These are phyloP conservation scores for Sepioteuthis lessoniana DNA, from an alignment of 2,888 invertebrate genomes.

Conservation along the genomic window DNA sequence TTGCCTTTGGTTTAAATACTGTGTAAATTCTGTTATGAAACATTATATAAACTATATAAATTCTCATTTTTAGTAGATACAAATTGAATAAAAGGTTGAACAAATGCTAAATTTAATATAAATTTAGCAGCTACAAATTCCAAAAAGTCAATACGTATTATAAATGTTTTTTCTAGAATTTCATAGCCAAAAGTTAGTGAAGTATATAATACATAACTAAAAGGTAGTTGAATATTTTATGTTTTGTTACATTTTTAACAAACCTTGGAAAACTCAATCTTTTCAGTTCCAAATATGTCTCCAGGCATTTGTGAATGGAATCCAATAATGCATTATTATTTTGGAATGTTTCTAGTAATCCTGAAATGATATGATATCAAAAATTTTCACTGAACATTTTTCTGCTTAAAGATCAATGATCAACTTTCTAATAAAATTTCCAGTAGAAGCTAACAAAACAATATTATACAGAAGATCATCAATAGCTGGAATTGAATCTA, in stretches of 20 bases:
- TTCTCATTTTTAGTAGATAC: too few relatives aligned
- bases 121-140: too few relatives aligned
- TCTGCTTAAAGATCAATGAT: background rate
- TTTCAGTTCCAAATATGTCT: slow-evolving; percentile 89
- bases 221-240: background rate
- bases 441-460: background rate
- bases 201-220: too few relatives aligned
- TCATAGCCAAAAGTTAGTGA: too few relatives aligned
- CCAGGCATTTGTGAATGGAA: slow-evolving; percentile 89
- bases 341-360: slow-evolving; percentile 63
- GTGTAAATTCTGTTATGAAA: too few relatives aligned
- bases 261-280: slow-evolving; percentile 84
- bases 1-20: too few relatives aligned
- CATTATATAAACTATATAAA: too few relatives aligned
- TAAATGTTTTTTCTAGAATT: too few relatives aligned
- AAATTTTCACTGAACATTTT: background rate
- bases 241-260: background rate
- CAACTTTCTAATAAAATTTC: background rate
- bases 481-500: too few relatives aligned
- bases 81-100: too few relatives aligned
- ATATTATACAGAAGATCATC: background rate
- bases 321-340: slow-evolving; percentile 83
- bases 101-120: too few relatives aligned
- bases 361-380: slow-evolving; percentile 73
- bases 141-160: too few relatives aligned